Evolutionary conservation across 2,888 invertebrate genomes (phyloP), one percentile per base, ranked within the genome.

Genomic region (Pherbina coryleti): DNA sequence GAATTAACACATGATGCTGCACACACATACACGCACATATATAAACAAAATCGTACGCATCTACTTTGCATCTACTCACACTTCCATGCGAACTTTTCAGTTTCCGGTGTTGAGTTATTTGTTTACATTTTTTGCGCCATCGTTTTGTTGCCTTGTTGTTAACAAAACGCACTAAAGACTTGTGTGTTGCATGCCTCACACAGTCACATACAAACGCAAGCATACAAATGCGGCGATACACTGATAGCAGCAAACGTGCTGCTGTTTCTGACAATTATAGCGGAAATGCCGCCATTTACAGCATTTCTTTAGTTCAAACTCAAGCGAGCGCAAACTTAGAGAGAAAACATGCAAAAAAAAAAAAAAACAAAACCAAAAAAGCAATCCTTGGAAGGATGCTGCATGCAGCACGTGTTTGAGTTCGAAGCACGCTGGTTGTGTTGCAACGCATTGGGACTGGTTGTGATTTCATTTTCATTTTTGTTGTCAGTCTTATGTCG

Each of bases 401-500:
- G n/a, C 28, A 60, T 60, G 60, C 28, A 25, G 57, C 60, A 11
- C 25, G 11, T 44, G 44, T 44, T 44, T 3, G 44, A 44, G 44
- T 44, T 44, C 14, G 44, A 44, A 44, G 44, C 25, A 60, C 28
- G 22, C 14, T 14, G 25, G 60, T 28, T 28, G 60, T 28, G 28
- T 60, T 60, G 17, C 17, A 25, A 22, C 28, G 11, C 60, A 14
- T 55, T 22, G 55, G 22, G 55, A 8, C 19, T 28, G 19, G 66
- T 34, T 34, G 19, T 34, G 34, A 66, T 66, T 66, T 34, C 66
- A 34, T 66, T 66, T 31, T 66, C 66, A 64, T 67, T 34, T 49
- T 67, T 44, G 22, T 44, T 44, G 67, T 67, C 74, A 75, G 74
- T 75, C 44, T 75, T 37, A 34, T 51, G 66, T 28, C 66, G 60